Conservation (phyloP, 2,113 vertebrate genomes). For the Nothobranchius furzeri region DNA sequence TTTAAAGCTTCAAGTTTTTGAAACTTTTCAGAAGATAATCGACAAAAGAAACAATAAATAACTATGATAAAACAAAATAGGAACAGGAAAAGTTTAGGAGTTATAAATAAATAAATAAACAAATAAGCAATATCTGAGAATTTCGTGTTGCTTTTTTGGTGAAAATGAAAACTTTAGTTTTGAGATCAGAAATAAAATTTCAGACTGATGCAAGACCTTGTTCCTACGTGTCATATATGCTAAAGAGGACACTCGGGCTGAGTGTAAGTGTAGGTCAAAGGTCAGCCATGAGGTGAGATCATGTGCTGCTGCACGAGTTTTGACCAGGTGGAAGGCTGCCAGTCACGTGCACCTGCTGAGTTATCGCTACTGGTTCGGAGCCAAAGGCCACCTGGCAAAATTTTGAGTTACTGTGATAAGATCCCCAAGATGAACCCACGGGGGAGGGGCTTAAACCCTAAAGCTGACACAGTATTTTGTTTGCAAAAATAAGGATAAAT, state of each 20-base stretch:
- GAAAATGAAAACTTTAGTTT: not conserved
- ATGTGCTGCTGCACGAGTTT: not conserved
- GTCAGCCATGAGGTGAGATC: slow-evolving; percentile 18
- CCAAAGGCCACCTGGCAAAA: slow-evolving; percentile 19
- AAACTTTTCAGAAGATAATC: not conserved
- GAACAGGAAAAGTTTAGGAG: not conserved
- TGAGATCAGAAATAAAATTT: not conserved
- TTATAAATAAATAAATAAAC: not conserved
- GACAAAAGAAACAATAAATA: not conserved
- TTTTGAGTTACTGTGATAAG: slow-evolving; percentile 18
- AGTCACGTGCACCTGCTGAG: slow-evolving; percentile 26
- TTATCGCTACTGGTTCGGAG: slow-evolving; percentile 13
- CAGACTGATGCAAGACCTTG: slow-evolving; percentile 23
- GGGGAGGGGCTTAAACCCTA: not conserved
- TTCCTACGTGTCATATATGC: not conserved
- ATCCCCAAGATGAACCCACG: slow-evolving; percentile 4
- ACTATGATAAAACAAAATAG: not conserved
- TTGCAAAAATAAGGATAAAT: not conserved
- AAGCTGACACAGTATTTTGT: not conserved
- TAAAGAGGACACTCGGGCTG: not conserved
- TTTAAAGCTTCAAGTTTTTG: not conserved
- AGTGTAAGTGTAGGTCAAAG: slow-evolving; percentile 30
- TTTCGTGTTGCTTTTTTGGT: not conserved
- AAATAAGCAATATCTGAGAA: not conserved
- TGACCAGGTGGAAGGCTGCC: slow-evolving; percentile 16